Evolutionary conservation across 2,797 vertebrate species (phyloP), one percentile per base, ranked within the genome.

Genomic region (Tolypeutes matacus): DNA sequence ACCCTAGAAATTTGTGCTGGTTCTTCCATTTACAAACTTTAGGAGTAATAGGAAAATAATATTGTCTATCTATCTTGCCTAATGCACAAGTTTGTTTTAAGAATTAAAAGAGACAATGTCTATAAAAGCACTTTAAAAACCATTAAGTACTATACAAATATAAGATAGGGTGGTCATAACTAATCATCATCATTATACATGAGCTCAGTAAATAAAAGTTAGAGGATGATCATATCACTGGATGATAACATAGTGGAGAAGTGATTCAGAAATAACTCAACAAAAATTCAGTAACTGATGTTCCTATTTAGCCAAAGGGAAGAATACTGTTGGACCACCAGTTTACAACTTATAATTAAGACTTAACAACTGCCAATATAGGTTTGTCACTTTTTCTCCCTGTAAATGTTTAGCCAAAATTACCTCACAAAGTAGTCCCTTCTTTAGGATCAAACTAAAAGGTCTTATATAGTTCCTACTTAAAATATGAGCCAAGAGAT

Each of bases 121-220:
- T 11, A 10, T 36, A 25, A 11, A 34, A 69, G 31, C 1, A 27
- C 36, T 75, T 69, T 80, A 12, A 93, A 84, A 84, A 80, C 49
- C 36, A 62, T 73, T 78, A 85, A 39, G 13, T 73, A 42, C 23
- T 69, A n/a, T 25, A 49, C 15, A 75, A 90, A 84, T 20, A 53
- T 17, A 78, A 64, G 21, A 5, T 65, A 75, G 67, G 39, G 17
- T 25, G 8, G 27, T 27, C 42, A 51, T 65, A 11, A 14, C 53
- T 46, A 81, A 53, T 67, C 46, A 23, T 23, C 17, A 18, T 65
- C 39, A 91, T 39, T 81, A 64, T 25, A 27, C 27, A n/a, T 15
- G 49, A 91, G n/a, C n/a, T 87, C 70, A 85, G 42, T 49, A 92
- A 90, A 84, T 80, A 51, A 90, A 70, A 7, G 18, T 17, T 83